Evolutionary conservation across 2,113 vertebrate species (phyloP), one percentile per base, ranked within the genome.

Genomic region (Neomonachus schauinslandi): DNA sequence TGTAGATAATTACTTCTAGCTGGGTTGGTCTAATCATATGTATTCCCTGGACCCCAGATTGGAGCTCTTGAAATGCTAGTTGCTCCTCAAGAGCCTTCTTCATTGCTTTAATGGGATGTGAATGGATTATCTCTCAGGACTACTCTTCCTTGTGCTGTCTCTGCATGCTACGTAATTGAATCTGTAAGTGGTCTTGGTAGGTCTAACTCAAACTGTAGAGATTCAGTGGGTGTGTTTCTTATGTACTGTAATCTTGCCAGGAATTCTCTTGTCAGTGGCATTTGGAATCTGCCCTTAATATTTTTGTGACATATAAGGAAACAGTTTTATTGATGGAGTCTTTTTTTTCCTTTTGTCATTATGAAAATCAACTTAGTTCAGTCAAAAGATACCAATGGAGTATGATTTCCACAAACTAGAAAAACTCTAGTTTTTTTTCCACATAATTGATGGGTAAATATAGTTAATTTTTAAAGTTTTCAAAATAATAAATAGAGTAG

Each of bases 1-100:
- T 90, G 61, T 53, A 95, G 83, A 95, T 97, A 95, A 98, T 95
- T 95, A 59, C 76, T 92, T 97, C 90, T 94, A 84, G 69, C 63
- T 83, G 42, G 36, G 13, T 77, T 91, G 69, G 15, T 82, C 36
- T 97, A 96, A 92, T 90, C 69, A 92, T 55, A 42, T 67, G 36
- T 49, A 81, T 76, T 83, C 8, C 79, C 92, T 84, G 83, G 55
- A 88, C 80, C 42, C 46, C 67, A 92, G 46, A 92, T 55, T 57
- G n/a, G 55, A 79, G 49, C 84, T 92, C 83, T 96, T 90, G 61
- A 97, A 95, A 96, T 90, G 36, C 19, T 80, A 42, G 33, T 42
- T 92, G 63, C 79, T 94, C 49, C 89, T 96, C 55, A 76, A 96
- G 85, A 97, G 39, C 14, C 81, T 94, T 76, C 33, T 93, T 97